Evolutionary conservation across 2,797 vertebrate species (phyloP).

Genomic region (Bufotes viridis): DNA sequence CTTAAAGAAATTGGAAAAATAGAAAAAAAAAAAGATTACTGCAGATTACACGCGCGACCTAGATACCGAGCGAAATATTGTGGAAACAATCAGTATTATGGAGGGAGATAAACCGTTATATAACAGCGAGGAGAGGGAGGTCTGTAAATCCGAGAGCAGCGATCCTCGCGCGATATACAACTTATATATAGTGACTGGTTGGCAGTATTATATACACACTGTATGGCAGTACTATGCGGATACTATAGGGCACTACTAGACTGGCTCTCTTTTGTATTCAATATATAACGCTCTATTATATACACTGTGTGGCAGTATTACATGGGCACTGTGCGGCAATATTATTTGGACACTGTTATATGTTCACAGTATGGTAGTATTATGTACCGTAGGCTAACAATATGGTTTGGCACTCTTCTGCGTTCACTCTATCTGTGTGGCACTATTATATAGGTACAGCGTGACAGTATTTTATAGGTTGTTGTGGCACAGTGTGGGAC

Average conservation of each 20-base stretch:
- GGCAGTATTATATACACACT: not conserved
- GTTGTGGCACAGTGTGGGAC: too few species aligned
- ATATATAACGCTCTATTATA: not conserved
- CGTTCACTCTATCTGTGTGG: not conserved
- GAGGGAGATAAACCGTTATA: not conserved
- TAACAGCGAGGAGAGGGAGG: not conserved
- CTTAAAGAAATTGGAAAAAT: constrained; percentile 2
- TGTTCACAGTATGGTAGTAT: not conserved
- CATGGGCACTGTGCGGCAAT: not conserved
- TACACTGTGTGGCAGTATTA: not conserved
- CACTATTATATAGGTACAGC: not conserved
- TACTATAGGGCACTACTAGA: not conserved
- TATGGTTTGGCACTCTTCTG: too few species aligned
- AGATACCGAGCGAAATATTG: not conserved
- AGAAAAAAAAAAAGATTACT: constrained; percentile 3
- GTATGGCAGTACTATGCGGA: not conserved
- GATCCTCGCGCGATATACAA: not conserved
- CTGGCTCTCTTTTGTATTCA: too few species aligned
- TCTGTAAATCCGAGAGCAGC: not conserved
- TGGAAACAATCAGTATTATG: constrained; percentile 6
- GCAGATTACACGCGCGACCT: constrained; percentile 5
- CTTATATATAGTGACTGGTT: not conserved
- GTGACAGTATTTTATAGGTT: not conserved
- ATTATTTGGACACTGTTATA: not conserved
- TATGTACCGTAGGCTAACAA: not conserved